Evolutionary conservation across 2,113 vertebrate genomes (phyloP).

Genomic region (Gavia stellata): DNA sequence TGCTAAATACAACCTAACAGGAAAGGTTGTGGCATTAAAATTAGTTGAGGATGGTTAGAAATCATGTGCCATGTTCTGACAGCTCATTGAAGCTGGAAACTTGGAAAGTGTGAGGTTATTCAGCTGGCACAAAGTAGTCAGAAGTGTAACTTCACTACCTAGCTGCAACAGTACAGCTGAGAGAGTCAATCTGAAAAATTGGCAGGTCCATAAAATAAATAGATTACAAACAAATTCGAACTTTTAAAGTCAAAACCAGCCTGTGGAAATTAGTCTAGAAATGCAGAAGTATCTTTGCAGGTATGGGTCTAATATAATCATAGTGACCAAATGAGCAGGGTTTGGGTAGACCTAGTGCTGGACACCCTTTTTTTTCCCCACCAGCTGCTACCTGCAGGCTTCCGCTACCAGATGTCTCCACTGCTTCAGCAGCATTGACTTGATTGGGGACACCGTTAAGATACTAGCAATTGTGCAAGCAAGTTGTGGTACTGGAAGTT

Average conservation of each 20-base stretch:
- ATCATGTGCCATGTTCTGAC: fast-evolving
- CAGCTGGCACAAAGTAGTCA: background rate
- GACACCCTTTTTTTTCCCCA: background rate
- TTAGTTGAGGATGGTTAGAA: background rate
- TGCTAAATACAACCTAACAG: background rate
- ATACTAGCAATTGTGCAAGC: too few relatives aligned
- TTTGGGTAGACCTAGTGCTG: background rate
- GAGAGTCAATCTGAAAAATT: fast-evolving
- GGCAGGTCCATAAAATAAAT: background rate
- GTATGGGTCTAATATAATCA: background rate
- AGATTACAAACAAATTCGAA: background rate
- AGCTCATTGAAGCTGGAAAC: background rate
- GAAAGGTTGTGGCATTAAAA: background rate
- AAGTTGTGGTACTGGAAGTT: background rate
- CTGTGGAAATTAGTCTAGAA: background rate
- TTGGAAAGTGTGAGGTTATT: fast-evolving
- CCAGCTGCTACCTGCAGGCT: background rate
- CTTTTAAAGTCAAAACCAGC: background rate
- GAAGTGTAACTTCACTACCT: background rate
- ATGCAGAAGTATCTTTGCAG: background rate
- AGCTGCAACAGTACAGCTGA: fast-evolving
- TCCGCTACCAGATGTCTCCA: background rate
- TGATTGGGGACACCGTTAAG: background rate
- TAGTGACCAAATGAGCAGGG: background rate
- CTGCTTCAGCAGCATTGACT: background rate